Conservation (phyloP, 2,888 invertebrate genomes). For the Belgica antarctica region DNA sequence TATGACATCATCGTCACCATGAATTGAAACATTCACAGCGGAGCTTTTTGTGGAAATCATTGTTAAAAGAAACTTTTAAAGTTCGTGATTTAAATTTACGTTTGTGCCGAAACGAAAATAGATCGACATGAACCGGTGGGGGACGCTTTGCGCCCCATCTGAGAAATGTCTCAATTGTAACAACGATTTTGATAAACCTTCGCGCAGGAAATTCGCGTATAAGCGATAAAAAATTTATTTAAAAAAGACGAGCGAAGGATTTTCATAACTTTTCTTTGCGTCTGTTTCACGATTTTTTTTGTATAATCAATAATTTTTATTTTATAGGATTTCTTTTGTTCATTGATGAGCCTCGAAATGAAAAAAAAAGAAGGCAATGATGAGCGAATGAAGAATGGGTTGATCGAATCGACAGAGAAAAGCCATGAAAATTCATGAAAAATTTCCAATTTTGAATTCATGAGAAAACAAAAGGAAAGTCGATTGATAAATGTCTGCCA, state of each 20-base stretch:
- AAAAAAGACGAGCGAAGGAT: not conserved
- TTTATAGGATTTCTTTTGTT: constrained; percentile 43
- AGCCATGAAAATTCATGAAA: constrained; percentile 17
- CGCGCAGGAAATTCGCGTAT: not conserved
- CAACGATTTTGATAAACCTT: not conserved
- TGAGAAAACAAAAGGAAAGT: not conserved
- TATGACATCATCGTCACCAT: not conserved
- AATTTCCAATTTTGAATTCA: constrained; percentile 13
- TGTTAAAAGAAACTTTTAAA: too few relatives aligned
- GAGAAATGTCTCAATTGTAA: not conserved
- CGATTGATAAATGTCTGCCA: constrained; percentile 38
- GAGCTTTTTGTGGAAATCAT: too few relatives aligned
- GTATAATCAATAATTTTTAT: constrained; percentile 44
- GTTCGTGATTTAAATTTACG: constrained; percentile 1
- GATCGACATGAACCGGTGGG: constrained; percentile 6
- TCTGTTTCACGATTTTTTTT: constrained; percentile 12
- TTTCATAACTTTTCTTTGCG: constrained; percentile 21
- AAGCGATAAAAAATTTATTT: not conserved
- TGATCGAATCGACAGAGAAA: constrained; percentile 19
- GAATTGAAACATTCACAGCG: not conserved
- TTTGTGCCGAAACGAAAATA: constrained; percentile 33
- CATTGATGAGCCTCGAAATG: constrained; percentile 19
- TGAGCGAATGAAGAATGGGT: constrained; percentile 11
- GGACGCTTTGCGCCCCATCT: not conserved
- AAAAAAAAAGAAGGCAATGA: constrained; percentile 21